phyloP scores from a whole-genome alignment of 2,797 vertebrate species.

The Enteromius argenteus region DNA sequence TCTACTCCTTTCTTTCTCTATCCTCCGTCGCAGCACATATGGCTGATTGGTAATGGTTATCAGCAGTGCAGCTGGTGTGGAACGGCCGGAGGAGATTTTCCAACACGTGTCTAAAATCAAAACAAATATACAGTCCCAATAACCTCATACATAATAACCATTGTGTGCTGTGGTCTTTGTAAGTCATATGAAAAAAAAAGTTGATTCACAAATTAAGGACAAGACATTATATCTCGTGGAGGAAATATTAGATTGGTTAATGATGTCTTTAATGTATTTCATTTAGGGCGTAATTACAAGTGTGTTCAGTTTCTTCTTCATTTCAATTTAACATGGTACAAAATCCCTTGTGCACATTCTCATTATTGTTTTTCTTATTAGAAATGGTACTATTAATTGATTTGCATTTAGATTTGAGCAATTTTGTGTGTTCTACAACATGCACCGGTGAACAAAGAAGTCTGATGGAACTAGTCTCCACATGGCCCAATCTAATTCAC shows the following conservation, averaged over 20 bases:
- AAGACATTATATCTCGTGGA: not conserved
- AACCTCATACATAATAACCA: not conserved
- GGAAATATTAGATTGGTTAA: conserved; percentile 7
- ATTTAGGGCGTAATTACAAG: not conserved
- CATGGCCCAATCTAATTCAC: conserved; percentile 26
- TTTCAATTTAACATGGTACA: conserved; percentile 7
- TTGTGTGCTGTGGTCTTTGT: conserved; percentile 3
- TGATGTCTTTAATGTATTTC: not conserved
- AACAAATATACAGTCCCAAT: conserved; percentile 1
- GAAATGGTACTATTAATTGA: conserved; percentile 12
- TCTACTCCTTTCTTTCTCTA: conserved; percentile 6
- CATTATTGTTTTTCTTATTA: conserved; percentile 15
- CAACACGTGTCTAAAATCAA: conserved; percentile 31
- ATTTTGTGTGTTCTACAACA: conserved; percentile 20
- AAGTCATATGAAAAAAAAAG: not conserved
- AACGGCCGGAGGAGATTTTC: conserved; percentile 24
- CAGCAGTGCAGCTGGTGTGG: conserved; percentile 42
- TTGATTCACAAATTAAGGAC: not conserved
- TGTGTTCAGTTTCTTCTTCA: not conserved
- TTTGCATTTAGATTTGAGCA: conserved; percentile 40
- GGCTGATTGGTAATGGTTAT: conserved; percentile 45
- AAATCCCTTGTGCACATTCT: not conserved
- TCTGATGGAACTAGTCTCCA: conserved; percentile 12
- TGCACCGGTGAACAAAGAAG: conserved; percentile 38
- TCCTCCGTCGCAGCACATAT: conserved; percentile 42